These are phyloP conservation scores for Apis florea DNA, from an alignment of 1,140 invertebrate species.

Conservation along the genomic window DNA sequence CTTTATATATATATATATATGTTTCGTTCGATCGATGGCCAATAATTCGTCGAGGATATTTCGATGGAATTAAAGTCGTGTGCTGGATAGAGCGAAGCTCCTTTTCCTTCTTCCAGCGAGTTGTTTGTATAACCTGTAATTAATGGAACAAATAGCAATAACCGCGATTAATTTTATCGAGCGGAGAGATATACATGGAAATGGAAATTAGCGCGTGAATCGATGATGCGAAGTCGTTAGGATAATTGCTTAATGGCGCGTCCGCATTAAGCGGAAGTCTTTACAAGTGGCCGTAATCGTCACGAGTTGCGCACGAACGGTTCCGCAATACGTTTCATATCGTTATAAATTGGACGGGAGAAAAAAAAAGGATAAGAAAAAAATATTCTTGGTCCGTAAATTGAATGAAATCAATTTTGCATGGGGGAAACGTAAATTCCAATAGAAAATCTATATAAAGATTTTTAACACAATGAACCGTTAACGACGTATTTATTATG, in stretches of 20 bases:
- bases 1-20: too few species aligned
- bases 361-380: too few species aligned
- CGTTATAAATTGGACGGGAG: too few species aligned
- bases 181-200: too few species aligned
- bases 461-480: constrained; percentile 19
- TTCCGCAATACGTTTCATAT: background rate
- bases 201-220: background rate
- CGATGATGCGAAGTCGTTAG: background rate
- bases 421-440: background rate
- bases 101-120: too few species aligned
- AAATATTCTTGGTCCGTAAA: background rate
- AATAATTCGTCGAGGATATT: background rate
- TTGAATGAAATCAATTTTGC: background rate
- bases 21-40: background rate
- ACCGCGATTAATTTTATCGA: background rate
- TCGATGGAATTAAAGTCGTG: background rate
- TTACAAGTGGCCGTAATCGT: background rate
- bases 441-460: background rate
- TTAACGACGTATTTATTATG: background rate
- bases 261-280: background rate
- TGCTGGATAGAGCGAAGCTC: too few species aligned
- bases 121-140: background rate
- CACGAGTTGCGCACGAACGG: background rate
- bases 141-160: background rate
- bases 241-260: background rate